Percentiles rank a stretch among this genome's conserved stretches.
phyloP scores from a whole-genome alignment of 2,888 invertebrate genomes.

The Acrobasis repandana region DNA sequence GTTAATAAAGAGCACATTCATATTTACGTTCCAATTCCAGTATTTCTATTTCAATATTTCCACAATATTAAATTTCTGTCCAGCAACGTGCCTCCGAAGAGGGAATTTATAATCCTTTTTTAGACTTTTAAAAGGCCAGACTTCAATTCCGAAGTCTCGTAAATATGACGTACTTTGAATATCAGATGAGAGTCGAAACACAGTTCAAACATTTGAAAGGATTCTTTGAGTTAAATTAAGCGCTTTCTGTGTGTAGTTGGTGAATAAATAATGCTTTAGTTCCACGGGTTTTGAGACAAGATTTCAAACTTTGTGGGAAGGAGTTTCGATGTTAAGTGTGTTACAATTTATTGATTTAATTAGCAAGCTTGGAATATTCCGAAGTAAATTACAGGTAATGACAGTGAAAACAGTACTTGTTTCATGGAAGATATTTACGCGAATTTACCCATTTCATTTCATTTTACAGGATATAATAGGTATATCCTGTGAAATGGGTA shows the following conservation, averaged over 20 bases:
- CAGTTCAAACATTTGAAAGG: constrained; percentile 3
- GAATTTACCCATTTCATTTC: no score
- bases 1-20: no score
- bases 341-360: not conserved
- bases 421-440: no score
- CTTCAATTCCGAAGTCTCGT: constrained; percentile 18
- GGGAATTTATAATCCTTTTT: constrained; percentile 25
- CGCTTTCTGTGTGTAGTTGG: constrained; percentile 1
- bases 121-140: constrained; percentile 22
- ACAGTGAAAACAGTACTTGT: no score
- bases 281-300: not conserved
- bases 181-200: constrained; percentile 7
- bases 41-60: not conserved
- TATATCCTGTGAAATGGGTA: no score
- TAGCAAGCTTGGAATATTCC: not conserved
- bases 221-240: constrained; percentile 12
- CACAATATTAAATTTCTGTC: constrained; percentile 25
- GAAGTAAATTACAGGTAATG: no score
- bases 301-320: not conserved
- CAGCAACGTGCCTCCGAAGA: constrained; percentile 20
- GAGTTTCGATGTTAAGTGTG: not conserved
- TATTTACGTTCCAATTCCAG: not conserved
- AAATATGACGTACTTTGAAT: constrained; percentile 22
- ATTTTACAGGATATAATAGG: no score
- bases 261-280: constrained; percentile 5